Evolutionary conservation across 2,797 vertebrate species (phyloP).

Genomic region (Hoplostethus atlanticus): DNA sequence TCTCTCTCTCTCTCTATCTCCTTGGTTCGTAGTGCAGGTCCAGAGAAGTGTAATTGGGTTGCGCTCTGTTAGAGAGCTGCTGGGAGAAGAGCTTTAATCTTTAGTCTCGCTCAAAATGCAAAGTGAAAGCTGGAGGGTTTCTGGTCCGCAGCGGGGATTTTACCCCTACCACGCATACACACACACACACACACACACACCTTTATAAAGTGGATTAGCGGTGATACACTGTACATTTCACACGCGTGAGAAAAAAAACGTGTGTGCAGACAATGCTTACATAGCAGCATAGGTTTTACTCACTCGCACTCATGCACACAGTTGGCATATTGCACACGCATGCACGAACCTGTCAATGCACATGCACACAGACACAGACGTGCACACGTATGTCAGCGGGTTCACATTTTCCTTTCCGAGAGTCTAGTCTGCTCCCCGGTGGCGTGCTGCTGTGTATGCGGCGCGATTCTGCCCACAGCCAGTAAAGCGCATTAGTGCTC

Average conservation of each 20-base stretch:
- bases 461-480: slow-evolving; percentile 59
- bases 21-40: slow-evolving; percentile 59
- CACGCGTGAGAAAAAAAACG: background rate
- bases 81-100: slow-evolving; percentile 83
- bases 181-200: slow-evolving; percentile 20
- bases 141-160: slow-evolving; percentile 56
- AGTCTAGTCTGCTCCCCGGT: no score
- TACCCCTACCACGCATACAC: slow-evolving; percentile 23
- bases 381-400: slow-evolving; percentile 1
- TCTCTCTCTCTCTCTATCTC: slow-evolving; percentile 19
- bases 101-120: slow-evolving; percentile 81
- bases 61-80: slow-evolving; percentile 71
- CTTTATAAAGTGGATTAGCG: slow-evolving; percentile 26
- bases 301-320: slow-evolving; percentile 3
- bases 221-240: background rate
- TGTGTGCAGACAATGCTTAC: slow-evolving; percentile 18
- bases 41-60: slow-evolving; percentile 81
- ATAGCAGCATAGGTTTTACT: background rate
- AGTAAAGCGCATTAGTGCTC: slow-evolving; percentile 69
- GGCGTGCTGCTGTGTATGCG: slow-evolving; percentile 28
- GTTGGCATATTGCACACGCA: background rate
- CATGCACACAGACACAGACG: background rate
- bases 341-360: background rate
- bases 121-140: slow-evolving; percentile 74
- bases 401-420: slow-evolving; percentile 6